Percentiles rank a stretch among this genome's conserved stretches.
Evolutionary conservation across 2,888 invertebrate species (phyloP).

Genomic region (Pharmacophagus antenor): DNA sequence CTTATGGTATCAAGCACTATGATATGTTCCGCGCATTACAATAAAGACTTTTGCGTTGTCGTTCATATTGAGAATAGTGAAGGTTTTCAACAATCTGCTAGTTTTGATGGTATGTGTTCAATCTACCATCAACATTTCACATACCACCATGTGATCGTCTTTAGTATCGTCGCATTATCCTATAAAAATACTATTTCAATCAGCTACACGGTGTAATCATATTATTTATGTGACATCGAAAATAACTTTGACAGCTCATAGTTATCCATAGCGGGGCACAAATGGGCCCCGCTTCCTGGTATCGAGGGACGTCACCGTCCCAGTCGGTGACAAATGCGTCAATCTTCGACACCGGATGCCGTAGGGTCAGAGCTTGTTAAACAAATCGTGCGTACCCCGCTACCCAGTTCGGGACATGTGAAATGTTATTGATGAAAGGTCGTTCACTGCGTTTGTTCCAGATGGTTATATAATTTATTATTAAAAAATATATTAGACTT

Average conservation of each 20-base stretch:
- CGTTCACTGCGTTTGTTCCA: neutral
- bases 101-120: too few relatives aligned
- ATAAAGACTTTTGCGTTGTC: too few relatives aligned
- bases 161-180: too few relatives aligned
- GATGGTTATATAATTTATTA: neutral
- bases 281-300: constrained; percentile 32
- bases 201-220: neutral
- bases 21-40: too few relatives aligned
- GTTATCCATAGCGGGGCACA: constrained; percentile 23
- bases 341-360: constrained; percentile 58
- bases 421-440: constrained; percentile 13
- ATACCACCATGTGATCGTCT: neutral
- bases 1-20: too few relatives aligned
- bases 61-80: too few relatives aligned
- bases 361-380: constrained; percentile 46
- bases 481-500: neutral
- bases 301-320: constrained; percentile 40
- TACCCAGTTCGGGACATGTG: constrained; percentile 10
- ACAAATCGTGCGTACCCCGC: constrained; percentile 51
- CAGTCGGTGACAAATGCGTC: constrained; percentile 64
- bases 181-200: neutral
- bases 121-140: too few relatives aligned
- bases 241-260: constrained; percentile 22
- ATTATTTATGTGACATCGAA: neutral
- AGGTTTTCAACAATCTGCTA: too few relatives aligned